These are phyloP conservation scores for Chaetorhynchus papuensis DNA, from an alignment of 2,113 vertebrate species.

Conservation along the genomic window DNA sequence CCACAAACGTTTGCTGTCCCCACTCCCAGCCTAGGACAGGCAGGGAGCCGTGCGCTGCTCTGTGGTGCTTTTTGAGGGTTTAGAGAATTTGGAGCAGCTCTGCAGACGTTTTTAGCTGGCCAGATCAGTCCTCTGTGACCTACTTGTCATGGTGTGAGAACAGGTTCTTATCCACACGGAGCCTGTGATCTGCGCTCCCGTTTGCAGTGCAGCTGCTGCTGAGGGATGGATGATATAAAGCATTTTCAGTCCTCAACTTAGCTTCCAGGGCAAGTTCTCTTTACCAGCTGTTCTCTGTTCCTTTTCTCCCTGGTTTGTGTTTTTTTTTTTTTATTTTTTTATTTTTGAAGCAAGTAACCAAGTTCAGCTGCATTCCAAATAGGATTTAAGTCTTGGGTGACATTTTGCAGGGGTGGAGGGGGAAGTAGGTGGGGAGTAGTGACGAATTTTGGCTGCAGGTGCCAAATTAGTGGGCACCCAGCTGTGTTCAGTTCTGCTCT, in stretches of 20 bases:
- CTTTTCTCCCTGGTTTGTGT: not conserved
- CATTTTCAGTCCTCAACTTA: not conserved
- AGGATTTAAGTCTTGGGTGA: not conserved
- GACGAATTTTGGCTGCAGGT: not conserved
- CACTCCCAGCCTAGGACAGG: rapidly evolving
- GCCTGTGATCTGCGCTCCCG: rapidly evolving
- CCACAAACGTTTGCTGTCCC: not conserved
- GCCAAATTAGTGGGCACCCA: too few species aligned
- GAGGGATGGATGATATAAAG: not conserved
- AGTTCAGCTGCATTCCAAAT: not conserved
- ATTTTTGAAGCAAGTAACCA: not conserved
- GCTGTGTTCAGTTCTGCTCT: not conserved
- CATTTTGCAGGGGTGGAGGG: not conserved
- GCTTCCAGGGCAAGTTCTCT: not conserved
- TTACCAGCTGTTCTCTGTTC: not conserved
- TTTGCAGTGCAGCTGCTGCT: not conserved
- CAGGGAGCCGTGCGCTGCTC: rapidly evolving
- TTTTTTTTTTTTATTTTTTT: not conserved
- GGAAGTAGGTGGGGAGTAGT: too few species aligned
- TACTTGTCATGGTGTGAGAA: not conserved
- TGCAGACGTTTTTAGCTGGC: not conserved
- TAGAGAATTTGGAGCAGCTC: not conserved
- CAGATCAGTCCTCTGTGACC: not conserved
- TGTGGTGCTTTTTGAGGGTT: not conserved
- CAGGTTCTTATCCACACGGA: not conserved